phyloP scores from a whole-genome alignment of 2,797 vertebrate genomes.

The Salarias fasciatus region DNA sequence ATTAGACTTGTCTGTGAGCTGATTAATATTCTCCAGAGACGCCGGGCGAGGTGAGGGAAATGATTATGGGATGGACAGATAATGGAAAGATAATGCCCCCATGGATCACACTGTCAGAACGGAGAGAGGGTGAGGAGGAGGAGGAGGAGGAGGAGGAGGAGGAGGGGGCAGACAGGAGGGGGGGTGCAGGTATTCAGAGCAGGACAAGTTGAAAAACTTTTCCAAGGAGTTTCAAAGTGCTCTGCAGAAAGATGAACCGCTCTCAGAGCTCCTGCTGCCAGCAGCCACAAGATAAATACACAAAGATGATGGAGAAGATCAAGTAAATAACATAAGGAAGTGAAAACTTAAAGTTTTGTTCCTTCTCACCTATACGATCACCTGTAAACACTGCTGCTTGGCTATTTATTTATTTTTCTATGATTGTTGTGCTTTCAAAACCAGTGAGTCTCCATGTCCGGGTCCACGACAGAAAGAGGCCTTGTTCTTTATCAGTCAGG shows the following conservation, averaged over 20 bases:
- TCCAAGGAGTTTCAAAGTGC: conserved; percentile 27
- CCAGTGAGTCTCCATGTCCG: no score
- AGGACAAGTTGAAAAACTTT: conserved; percentile 14
- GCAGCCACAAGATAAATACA: no score
- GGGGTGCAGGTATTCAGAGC: conserved; percentile 12
- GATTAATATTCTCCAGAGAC: conserved; percentile 77
- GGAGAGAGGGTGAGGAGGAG: conserved; percentile 31
- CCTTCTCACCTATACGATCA: no score
- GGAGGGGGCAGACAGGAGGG: conserved; percentile 30
- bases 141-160: not conserved
- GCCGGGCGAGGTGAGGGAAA: conserved; percentile 68
- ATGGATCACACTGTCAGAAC: conserved; percentile 77
- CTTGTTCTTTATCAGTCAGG: no score
- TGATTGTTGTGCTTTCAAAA: no score
- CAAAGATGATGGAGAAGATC: no score
- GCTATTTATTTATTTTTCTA: no score
- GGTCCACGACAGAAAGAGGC: no score
- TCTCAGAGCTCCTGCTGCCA: no score
- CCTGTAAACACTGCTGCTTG: no score
- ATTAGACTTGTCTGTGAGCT: conserved; percentile 78
- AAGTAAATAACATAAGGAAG: no score
- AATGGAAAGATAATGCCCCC: conserved; percentile 79
- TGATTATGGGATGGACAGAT: conserved; percentile 76
- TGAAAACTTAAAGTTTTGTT: no score
- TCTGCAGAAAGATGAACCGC: not conserved